Percentiles rank a stretch among this genome's conserved stretches.
Conservation (phyloP, 1,140 invertebrate genomes). For the Elysia chlorotica region DNA sequence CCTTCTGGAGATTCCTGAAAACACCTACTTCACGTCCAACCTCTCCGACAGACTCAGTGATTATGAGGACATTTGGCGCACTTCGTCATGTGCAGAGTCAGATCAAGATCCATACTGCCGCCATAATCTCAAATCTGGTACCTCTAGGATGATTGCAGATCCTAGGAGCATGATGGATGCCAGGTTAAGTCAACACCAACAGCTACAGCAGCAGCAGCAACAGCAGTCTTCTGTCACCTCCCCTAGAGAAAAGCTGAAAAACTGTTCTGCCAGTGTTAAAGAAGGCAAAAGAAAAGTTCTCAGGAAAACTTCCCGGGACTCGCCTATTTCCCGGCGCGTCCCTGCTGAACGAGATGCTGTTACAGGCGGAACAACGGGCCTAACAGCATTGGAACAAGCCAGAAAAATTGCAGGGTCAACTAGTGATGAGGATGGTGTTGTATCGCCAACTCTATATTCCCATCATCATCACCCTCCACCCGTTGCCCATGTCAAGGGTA, state of each 20-base stretch:
- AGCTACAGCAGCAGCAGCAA: too few relatives aligned
- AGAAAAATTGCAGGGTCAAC: conserved; percentile 7
- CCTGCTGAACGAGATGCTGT: conserved; percentile 2
- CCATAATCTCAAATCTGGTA: too few relatives aligned
- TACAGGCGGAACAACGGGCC: conserved; percentile 1
- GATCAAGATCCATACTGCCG: too few relatives aligned
- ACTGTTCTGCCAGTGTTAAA: neutral
- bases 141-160: conserved; percentile 2
- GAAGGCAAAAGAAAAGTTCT: conserved; percentile 11
- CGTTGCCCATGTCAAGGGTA: conserved; percentile 6
- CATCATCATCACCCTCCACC: neutral
- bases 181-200: neutral
- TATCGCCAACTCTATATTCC: too few relatives aligned
- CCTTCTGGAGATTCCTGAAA: conserved; percentile 43
- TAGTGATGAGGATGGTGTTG: conserved; percentile 12
- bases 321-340: neutral
- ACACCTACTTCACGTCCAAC: conserved; percentile 80
- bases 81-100: conserved; percentile 30
- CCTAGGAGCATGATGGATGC: neutral
- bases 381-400: conserved; percentile 12
- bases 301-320: conserved; percentile 8
- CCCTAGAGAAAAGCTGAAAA: too few relatives aligned
- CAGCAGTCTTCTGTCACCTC: too few relatives aligned
- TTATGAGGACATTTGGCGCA: conserved; percentile 90
- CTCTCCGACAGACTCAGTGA: conserved; percentile 90